Evolutionary conservation across 64 coral and sea anemone genomes (phyloP).

Genomic region (Actinia equina): DNA sequence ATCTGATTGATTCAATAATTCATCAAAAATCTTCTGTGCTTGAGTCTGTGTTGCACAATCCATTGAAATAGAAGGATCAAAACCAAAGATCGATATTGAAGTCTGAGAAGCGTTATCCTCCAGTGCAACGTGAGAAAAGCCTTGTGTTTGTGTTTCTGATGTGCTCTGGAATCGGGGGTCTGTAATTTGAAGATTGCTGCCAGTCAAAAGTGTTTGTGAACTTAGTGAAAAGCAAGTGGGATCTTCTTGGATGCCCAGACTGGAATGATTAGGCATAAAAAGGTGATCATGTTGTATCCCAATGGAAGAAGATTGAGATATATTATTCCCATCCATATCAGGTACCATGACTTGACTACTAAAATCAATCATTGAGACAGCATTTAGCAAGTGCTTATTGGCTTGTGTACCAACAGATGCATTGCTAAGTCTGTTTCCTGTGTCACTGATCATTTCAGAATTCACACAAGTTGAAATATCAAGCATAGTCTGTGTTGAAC

Average conservation of each 20-base stretch:
- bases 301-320: background rate
- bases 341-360: conserved; percentile 6
- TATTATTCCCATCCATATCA: background rate
- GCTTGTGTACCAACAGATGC: conserved; percentile 62
- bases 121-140: conserved; percentile 49
- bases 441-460: background rate
- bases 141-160: conserved; percentile 71
- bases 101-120: conserved; percentile 98
- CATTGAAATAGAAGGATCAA: conserved; percentile 70
- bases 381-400: background rate
- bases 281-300: background rate
- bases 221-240: background rate
- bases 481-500: background rate
- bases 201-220: conserved; percentile 52
- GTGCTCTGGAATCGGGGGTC: conserved; percentile 64
- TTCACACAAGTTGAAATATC: background rate
- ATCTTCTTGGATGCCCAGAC: background rate
- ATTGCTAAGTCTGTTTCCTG: conserved; percentile 8
- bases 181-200: conserved; percentile 37
- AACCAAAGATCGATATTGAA: conserved; percentile 73
- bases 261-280: background rate
- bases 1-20: conserved; percentile 60
- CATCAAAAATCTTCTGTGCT: conserved; percentile 60
- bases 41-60: conserved; percentile 91
- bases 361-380: conserved; percentile 18